Evolutionary conservation across 30 jellyfish, hydroid and myxozoan species (phyloP).

Genomic region (Morbakka virulenta): DNA sequence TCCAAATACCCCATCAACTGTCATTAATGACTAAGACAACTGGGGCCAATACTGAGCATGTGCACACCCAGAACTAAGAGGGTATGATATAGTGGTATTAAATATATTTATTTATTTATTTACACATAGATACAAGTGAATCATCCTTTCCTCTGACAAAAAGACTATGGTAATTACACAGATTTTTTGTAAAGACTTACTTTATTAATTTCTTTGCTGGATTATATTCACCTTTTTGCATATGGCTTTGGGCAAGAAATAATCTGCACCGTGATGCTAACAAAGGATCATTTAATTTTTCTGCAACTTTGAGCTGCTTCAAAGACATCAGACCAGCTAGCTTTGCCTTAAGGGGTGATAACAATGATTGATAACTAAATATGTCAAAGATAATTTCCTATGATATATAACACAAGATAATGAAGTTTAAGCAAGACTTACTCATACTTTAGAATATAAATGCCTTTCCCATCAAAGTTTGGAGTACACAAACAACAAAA

Average conservation of each 20-base stretch:
- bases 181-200: constrained; percentile 37
- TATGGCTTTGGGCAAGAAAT: constrained; percentile 82
- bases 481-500: not conserved
- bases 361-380: too few species aligned
- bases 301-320: constrained; percentile 74
- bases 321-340: constrained; percentile 77
- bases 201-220: constrained; percentile 59
- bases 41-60: too few species aligned
- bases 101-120: too few species aligned
- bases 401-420: not conserved
- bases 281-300: constrained; percentile 53
- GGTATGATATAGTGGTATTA: too few species aligned
- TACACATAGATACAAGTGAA: too few species aligned
- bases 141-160: not conserved
- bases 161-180: not conserved
- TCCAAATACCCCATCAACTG: too few species aligned
- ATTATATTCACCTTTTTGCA: constrained; percentile 71
- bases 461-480: not conserved
- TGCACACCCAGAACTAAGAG: too few species aligned
- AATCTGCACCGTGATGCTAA: constrained; percentile 69
- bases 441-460: not conserved
- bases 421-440: not conserved
- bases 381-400: not conserved
- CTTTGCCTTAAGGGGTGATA: constrained; percentile 46
- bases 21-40: too few species aligned